Base-by-base conservation (phyloP, 2,888 invertebrate species). In the Lysandra bellargus region DNA sequence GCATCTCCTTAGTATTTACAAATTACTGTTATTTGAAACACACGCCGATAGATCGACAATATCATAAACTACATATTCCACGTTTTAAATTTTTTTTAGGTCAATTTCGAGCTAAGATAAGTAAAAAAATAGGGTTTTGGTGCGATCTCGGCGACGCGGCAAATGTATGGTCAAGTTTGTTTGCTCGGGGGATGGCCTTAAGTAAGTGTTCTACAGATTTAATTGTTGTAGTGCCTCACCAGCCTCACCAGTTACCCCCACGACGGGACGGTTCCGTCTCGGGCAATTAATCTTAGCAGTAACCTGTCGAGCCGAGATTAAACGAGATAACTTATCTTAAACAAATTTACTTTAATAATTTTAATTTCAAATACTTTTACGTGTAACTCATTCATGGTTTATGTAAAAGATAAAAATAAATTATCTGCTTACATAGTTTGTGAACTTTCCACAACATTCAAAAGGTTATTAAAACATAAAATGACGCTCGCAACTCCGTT, bases 241-340 rank as follows among this genome's bases (percentile, higher is more conserved):
- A n/a, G 44, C 2, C 44, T 44, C 1, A 44, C 49, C 49, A 23
- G 14, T 69, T 30, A 33, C 69, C 33, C 37, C 33, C 69, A 37
- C 23, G 23, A 23, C 23, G 17, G 4, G 69, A 69, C 14, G 14
- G 69, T 14, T 2, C 33, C 37, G 9, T 64, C 12, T 44, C 44
- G 40, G 4, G 23, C n/a, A 44, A 74, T 74, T 74, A 74, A 74
- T 74, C 44, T 74, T 44, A 7, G 74, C 44, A 44, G 37, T 44
- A 12, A 44, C 44, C 44, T 44, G 44, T 44, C 74, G 74, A n/a
- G 74, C 23, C 44, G n/a, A 74, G 44, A 74, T 44, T 74, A 74
- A 74, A 74, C 44, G 44, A 74, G 74, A 74, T 74, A 74, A 40
- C 40, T 74, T 74, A 74, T 74, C 74, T 23, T 37, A 5, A 17